A percentile compares a stretch with the other conserved stretches of the same genome.
Evolutionary conservation across 2,888 invertebrate genomes (phyloP).

Genomic region (Rhaphigaster nebulosa): DNA sequence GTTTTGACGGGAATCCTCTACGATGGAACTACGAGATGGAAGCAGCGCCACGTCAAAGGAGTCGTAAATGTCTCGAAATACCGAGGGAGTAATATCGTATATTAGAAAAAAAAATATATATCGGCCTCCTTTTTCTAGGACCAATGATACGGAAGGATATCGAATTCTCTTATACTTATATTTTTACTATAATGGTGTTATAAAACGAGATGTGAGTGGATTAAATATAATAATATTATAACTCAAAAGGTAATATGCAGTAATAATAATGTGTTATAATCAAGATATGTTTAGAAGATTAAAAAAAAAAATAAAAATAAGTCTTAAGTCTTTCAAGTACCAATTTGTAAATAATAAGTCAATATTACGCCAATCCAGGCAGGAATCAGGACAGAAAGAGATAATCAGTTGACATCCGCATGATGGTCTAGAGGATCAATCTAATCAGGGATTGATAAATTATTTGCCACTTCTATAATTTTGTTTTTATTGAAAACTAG

Average conservation of each 20-base stretch:
- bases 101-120: slow-evolving; percentile 21
- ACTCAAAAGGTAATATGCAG: background rate
- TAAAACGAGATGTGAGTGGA: background rate
- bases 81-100: background rate
- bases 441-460: too few relatives aligned
- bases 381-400: too few relatives aligned
- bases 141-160: background rate
- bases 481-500: too few relatives aligned
- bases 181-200: background rate
- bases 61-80: background rate
- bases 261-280: too few relatives aligned
- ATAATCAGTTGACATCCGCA: too few relatives aligned
- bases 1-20: background rate
- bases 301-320: too few relatives aligned
- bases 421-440: too few relatives aligned
- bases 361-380: too few relatives aligned
- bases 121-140: background rate
- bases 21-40: background rate
- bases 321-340: too few relatives aligned
- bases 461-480: too few relatives aligned
- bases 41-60: background rate
- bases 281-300: too few relatives aligned
- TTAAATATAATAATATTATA: background rate
- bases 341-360: too few relatives aligned
- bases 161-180: background rate